Evolutionary conservation across 1,140 invertebrate genomes (phyloP).

Genomic region (Lordiphosa clarofinis): DNA sequence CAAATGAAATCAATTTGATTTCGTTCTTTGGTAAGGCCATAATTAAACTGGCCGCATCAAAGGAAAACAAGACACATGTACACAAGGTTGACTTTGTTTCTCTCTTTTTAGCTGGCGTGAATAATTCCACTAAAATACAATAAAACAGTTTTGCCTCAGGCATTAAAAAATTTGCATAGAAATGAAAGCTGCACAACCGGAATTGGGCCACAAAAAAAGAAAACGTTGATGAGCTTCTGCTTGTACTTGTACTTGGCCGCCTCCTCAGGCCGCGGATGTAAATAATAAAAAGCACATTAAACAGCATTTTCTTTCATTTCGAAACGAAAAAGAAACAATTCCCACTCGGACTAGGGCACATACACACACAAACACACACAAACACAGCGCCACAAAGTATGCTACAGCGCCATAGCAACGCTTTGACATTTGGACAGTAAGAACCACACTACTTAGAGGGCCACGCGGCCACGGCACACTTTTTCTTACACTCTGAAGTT

Average conservation of each 20-base stretch:
- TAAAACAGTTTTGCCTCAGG: slow-evolving; percentile 65
- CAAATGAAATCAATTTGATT: slow-evolving; percentile 8
- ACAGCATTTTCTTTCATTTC: slow-evolving; percentile 77
- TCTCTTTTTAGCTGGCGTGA: slow-evolving; percentile 50
- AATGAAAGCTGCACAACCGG: slow-evolving; percentile 65
- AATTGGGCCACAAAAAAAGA: slow-evolving; percentile 58
- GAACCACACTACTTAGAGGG: slow-evolving; percentile 46
- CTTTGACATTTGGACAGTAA: slow-evolving; percentile 65
- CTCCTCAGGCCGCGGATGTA: slow-evolving; percentile 60
- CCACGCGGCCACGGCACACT: slow-evolving; percentile 42
- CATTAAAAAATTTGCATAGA: slow-evolving; percentile 69
- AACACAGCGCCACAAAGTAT: slow-evolving; percentile 51
- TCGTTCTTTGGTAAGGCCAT: slow-evolving; percentile 15
- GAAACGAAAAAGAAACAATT: slow-evolving; percentile 74
- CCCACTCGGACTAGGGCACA: slow-evolving; percentile 40
- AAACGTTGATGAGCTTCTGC: slow-evolving; percentile 64
- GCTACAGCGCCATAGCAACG: slow-evolving; percentile 40
- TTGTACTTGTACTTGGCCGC: slow-evolving; percentile 8
- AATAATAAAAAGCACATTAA: slow-evolving; percentile 78
- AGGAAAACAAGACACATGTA: slow-evolving; percentile 38
- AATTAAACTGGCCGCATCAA: slow-evolving; percentile 23
- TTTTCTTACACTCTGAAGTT: slow-evolving; percentile 53
- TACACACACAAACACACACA: slow-evolving; percentile 10
- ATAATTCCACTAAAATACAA: slow-evolving; percentile 77
- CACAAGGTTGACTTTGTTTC: no score